These are phyloP conservation scores for Pterostichus madidus DNA, from an alignment of 2,888 invertebrate genomes.

Conservation along the genomic window DNA sequence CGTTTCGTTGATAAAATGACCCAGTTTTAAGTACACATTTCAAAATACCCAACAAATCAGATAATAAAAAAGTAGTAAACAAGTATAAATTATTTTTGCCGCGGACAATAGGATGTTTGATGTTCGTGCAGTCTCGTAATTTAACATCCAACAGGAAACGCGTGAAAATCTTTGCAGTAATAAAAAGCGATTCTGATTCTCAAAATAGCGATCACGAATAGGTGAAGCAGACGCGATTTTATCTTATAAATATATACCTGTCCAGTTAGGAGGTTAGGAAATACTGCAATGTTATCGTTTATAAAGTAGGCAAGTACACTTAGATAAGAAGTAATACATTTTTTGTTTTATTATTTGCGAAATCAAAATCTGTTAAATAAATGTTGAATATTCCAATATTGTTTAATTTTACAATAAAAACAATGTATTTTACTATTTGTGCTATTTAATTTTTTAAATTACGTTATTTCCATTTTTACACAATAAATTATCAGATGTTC, in stretches of 20 bases:
- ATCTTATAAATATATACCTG: slow-evolving; percentile 52
- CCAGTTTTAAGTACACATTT: slow-evolving; percentile 3
- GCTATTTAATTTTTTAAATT: too few species aligned
- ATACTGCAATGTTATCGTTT: slow-evolving; percentile 41
- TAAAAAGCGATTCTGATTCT: slow-evolving; percentile 50
- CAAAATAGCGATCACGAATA: slow-evolving; percentile 58
- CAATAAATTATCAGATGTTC: too few species aligned
- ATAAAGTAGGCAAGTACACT: slow-evolving; percentile 1
- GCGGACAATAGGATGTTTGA: slow-evolving; percentile 41
- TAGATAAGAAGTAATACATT: background rate
- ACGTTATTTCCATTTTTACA: too few species aligned
- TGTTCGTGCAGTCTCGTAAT: slow-evolving; percentile 48
- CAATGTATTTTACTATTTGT: too few species aligned
- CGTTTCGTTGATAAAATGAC: background rate
- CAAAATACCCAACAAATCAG: slow-evolving; percentile 1
- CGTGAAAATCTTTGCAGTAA: slow-evolving; percentile 44
- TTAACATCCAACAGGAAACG: slow-evolving; percentile 30
- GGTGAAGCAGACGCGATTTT: slow-evolving; percentile 36
- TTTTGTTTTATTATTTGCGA: background rate
- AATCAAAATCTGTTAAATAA: too few species aligned
- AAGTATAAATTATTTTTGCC: slow-evolving; percentile 16
- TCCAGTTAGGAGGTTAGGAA: background rate
- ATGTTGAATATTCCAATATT: too few species aligned
- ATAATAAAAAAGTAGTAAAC: slow-evolving; percentile 17
- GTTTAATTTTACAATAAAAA: too few species aligned